Conservation (phyloP, 1,140 invertebrate genomes). For the Hypsibius dujardini region DNA sequence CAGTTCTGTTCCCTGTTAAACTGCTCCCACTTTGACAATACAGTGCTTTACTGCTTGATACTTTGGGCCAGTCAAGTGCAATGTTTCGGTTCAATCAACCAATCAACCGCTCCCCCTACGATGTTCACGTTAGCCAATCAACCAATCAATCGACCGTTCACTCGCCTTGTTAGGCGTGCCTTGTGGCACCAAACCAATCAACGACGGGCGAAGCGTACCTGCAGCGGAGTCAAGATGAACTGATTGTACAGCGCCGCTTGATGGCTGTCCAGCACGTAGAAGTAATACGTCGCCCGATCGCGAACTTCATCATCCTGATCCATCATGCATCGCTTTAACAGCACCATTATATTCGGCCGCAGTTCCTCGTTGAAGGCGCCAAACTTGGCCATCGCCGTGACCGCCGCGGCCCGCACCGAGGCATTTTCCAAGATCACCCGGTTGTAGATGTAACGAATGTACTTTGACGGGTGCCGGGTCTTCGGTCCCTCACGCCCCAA, state of each 20-base stretch:
- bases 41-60: too few relatives aligned
- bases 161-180: too few relatives aligned
- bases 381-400: conserved; percentile 89
- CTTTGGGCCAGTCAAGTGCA: too few relatives aligned
- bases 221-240: conserved; percentile 54
- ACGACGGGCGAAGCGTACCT: neutral
- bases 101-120: too few relatives aligned
- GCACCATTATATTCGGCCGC: conserved; percentile 59
- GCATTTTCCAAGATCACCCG: conserved; percentile 90
- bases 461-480: conserved; percentile 75
- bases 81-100: conserved; percentile 23
- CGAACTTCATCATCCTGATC: conserved; percentile 96
- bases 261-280: conserved; percentile 54
- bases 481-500: conserved; percentile 87
- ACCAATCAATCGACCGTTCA: too few relatives aligned
- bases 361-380: conserved; percentile 82
- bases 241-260: conserved; percentile 51
- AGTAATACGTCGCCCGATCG: conserved; percentile 92
- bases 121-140: too few relatives aligned
- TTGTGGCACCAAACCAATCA: too few relatives aligned
- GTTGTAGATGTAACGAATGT: conserved; percentile 98
- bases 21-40: too few relatives aligned
- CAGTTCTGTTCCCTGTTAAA: too few relatives aligned
- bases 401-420: conserved; percentile 80
- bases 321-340: conserved; percentile 66